Base-by-base conservation (phyloP, 2,113 vertebrate species). In the Periophthalmodon schlosseri region DNA sequence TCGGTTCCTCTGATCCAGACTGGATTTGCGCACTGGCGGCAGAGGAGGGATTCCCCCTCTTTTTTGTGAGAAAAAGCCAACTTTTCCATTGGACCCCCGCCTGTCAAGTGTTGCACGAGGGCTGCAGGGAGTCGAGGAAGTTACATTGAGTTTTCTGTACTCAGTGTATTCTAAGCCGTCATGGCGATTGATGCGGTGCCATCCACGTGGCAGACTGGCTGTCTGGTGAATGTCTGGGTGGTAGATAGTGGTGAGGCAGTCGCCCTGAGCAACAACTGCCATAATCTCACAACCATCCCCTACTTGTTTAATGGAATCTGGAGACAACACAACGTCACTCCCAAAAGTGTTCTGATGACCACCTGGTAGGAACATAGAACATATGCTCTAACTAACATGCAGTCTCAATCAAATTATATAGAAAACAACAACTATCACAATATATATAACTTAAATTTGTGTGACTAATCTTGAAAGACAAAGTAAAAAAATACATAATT, bases 21-120 rank as follows among this genome's bases (percentile, higher is more conserved):
- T 99, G 47, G 98, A 99, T 86, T 98, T 99, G 10, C 98, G 94
- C 39, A 99, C 91, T 0, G 98, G 98, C 11, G 98, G 98, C 57
- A 98, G 81, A 0, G 98, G 98, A 10, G 98, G 98, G 0, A 93
- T 96, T 69, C 95, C 97, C 8, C 96, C 97, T 89, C 96, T 98
- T 76, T 95, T 96, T 63, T 96, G 95, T 73, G 95, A 91, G 58
- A 96, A 94, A 76, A 96, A 91, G n/a, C 95, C 92, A 36, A 95
- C 96, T 84, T 95, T 97, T 34, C 95, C 95, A 7, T 92, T 96
- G 0, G 91, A 94, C 21, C 94, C 90, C 75, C 94, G 94, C 65
- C 93, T 94, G 79, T 99, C 97, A 50, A 96, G 93, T 14, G 94
- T 94, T 28, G 92, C 86, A 33, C 94, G 95, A 10, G 94, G 94